These are phyloP conservation scores for Chaitophorus viminalis DNA, from an alignment of 2,888 invertebrate genomes.

Conservation along the genomic window DNA sequence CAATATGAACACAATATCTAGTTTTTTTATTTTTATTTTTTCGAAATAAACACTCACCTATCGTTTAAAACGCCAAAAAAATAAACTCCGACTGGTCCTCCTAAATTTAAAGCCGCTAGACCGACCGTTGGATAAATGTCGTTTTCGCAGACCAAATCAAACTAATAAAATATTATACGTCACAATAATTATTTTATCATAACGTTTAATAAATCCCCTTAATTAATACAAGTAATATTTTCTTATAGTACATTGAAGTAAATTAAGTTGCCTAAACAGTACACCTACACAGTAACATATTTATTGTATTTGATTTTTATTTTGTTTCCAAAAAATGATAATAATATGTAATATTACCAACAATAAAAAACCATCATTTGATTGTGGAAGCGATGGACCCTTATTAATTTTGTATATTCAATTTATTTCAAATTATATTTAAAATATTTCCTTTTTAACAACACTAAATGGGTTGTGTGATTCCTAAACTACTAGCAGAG, in stretches of 20 bases:
- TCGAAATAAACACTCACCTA: slow-evolving; percentile 67
- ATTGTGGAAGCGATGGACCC: too few species aligned
- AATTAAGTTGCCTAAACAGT: not conserved
- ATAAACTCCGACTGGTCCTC: slow-evolving; percentile 90
- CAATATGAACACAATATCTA: not conserved
- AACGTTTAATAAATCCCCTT: not conserved
- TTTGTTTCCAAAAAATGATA: too few species aligned
- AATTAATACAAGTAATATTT: not conserved
- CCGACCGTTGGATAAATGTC: slow-evolving; percentile 89
- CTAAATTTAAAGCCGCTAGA: slow-evolving; percentile 84
- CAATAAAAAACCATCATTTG: too few species aligned
- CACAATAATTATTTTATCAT: not conserved
- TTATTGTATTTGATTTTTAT: too few species aligned
- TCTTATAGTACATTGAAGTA: not conserved
- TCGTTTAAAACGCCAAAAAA: slow-evolving; percentile 88
- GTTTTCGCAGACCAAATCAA: slow-evolving; percentile 87
- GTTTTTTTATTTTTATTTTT: too few species aligned
- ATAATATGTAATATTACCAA: too few species aligned
- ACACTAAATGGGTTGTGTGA: too few species aligned
- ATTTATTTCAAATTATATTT: too few species aligned
- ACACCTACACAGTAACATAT: not conserved
- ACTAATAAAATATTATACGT: slow-evolving; percentile 71
- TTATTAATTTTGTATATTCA: too few species aligned
- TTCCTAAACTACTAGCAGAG: too few species aligned
- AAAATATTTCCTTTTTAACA: too few species aligned